These are phyloP conservation scores for Samia ricini DNA, from an alignment of 1,140 invertebrate species.

Conservation along the genomic window DNA sequence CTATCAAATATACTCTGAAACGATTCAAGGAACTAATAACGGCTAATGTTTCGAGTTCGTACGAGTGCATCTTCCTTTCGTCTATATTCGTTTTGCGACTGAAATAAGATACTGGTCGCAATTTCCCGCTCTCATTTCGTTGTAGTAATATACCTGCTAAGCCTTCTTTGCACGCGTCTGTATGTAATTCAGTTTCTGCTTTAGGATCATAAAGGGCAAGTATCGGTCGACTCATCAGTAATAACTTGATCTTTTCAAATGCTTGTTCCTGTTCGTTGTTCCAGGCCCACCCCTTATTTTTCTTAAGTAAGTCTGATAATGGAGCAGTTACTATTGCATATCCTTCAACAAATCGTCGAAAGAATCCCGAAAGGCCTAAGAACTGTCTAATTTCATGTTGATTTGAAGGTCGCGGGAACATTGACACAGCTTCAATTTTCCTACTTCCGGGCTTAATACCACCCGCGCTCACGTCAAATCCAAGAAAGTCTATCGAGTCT, in stretches of 20 bases:
- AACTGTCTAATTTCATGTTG: slow-evolving; percentile 20
- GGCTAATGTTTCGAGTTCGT: slow-evolving; percentile 69
- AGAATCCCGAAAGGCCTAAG: slow-evolving; percentile 37
- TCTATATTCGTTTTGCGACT: slow-evolving; percentile 28
- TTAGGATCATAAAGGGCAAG: slow-evolving; percentile 42
- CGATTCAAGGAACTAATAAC: slow-evolving; percentile 66
- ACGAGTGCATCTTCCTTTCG: slow-evolving; percentile 62
- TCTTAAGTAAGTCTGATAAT: slow-evolving; percentile 44
- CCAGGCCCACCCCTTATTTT: no score
- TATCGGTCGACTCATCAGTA: slow-evolving; percentile 27
- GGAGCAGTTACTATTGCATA: slow-evolving; percentile 53
- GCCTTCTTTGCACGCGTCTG: slow-evolving; percentile 26
- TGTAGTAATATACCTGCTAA: slow-evolving; percentile 39
- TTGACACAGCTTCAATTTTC: no score
- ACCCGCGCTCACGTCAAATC: no score
- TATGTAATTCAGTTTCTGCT: slow-evolving; percentile 34
- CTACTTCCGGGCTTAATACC: no score
- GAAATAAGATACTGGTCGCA: slow-evolving; percentile 27
- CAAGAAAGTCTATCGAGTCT: no score
- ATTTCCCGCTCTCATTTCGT: slow-evolving; percentile 10
- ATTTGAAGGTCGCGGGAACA: no score
- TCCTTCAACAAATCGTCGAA: slow-evolving; percentile 42
- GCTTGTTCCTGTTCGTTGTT: slow-evolving; percentile 35
- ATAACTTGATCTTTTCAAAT: slow-evolving; percentile 24
- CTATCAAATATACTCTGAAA: slow-evolving; percentile 67